A percentile compares a stretch with the other conserved stretches of the same genome.
Evolutionary conservation across 1,140 invertebrate species (phyloP).

Genomic region (Eumaeus atala): DNA sequence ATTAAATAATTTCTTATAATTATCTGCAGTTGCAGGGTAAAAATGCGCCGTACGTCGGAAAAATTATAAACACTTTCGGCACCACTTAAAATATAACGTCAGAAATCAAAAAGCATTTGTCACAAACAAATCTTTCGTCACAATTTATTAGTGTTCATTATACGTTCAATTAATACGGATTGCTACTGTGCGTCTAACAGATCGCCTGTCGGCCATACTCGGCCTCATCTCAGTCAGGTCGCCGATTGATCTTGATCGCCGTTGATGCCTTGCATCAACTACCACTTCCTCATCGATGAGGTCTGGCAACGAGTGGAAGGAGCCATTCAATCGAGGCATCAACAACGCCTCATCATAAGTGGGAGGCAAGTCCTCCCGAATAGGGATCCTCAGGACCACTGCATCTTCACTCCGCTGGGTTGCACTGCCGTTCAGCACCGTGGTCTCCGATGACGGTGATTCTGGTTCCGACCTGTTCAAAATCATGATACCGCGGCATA

Average conservation of each 20-base stretch:
- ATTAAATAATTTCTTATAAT: too few relatives aligned
- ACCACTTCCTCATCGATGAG: conserved; percentile 53
- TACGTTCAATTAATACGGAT: conserved; percentile 20
- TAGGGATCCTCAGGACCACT: conserved; percentile 68
- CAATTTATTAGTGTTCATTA: not conserved
- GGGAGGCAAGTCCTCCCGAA: conserved; percentile 79
- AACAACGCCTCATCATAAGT: conserved; percentile 82
- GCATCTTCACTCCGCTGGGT: conserved; percentile 57
- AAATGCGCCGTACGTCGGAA: too few relatives aligned
- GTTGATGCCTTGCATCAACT: conserved; percentile 23
- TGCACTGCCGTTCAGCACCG: conserved; percentile 69
- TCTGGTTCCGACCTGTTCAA: conserved; percentile 68
- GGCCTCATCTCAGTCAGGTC: conserved; percentile 52
- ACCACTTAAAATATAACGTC: too few relatives aligned
- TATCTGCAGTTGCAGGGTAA: too few relatives aligned
- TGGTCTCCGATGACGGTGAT: conserved; percentile 65
- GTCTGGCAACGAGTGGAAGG: conserved; percentile 76
- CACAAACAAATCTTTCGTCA: too few relatives aligned
- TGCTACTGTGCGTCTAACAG: conserved; percentile 47
- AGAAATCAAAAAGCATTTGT: too few relatives aligned
- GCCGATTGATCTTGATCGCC: conserved; percentile 59
- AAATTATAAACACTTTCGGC: too few relatives aligned
- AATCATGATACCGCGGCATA: conserved; percentile 74
- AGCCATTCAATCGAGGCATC: conserved; percentile 78
- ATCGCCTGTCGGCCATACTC: conserved; percentile 46